Evolutionary conservation across 2,113 vertebrate species (phyloP), one percentile per base, ranked within the genome.

Genomic region (Dunckerocampus dactyliophorus): DNA sequence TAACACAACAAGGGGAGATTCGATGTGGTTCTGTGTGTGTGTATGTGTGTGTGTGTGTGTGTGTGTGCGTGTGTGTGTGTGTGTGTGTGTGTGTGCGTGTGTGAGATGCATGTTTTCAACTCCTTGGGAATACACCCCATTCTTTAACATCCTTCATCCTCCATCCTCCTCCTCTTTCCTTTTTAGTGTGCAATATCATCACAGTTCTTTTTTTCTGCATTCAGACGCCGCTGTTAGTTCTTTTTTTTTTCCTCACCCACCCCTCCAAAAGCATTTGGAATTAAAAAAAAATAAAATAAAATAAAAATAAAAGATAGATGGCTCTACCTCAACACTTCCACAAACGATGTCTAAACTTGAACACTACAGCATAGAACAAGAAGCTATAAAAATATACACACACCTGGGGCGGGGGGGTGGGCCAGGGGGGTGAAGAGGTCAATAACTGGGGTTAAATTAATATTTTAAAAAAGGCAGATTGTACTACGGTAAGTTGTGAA

Each of bases 241-340:
- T 65, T 63, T 69, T 49, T 67, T 74, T 22, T 56, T 72, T 69
- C 68, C 28, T 71, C 55, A 31, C 74, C 43, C 52, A 31, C 67
- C 67, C 68, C 75, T 81, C 68, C 47, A 84, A 82, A 81, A 73
- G 72, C 63, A 63, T 81, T 78, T 79, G 59, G 59, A 78, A 75
- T 62, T 3, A 64, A 66, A 69, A 60, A 56, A 70, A 71, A 67
- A 69, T 17, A 70, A 73, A 70, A 82, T 71, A 74, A 63, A n/a
- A n/a, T n/a, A 59, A 70, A 76, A 77, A 82, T 72, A 79, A 76
- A 85, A 85, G 82, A 86, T 81, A 69, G 84, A 87, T 88, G 85
- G 79, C 88, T 91, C 90, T 92, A 92, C 88, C 90, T 92, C 89
- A 89, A 91, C 89, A 92, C 90, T 88, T 90, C 89, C 86, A 92